Evolutionary conservation across 2,888 invertebrate species (phyloP), one percentile per base, ranked within the genome.

Genomic region (Pristionchus exspectatus): DNA sequence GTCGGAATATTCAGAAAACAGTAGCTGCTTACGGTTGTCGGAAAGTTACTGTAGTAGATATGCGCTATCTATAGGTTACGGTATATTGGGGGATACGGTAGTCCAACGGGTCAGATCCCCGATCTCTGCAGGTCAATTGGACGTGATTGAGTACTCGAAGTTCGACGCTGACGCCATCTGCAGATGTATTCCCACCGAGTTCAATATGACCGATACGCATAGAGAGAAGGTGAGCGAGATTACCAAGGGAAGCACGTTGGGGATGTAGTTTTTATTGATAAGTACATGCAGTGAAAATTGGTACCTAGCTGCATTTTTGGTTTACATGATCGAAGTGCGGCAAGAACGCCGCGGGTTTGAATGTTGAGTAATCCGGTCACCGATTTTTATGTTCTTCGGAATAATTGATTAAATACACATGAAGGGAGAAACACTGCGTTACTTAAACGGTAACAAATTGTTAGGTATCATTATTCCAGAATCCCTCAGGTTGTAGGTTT

Each of bases 101-200:
- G 63, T 54, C 21, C 38, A 14, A 0, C 27, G 69, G 66, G 69
- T 69, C 69, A 81, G n/a, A 81, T 24, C 38, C 81, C 2, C 50
- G 81, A 81, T 81, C 50, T 4, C 21, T 74, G 9, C 33, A 85
- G 86, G 86, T 56, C 92, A 92, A 84, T 87, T 94, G 77, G 94
- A 95, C 84, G 92, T 93, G 50, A 94, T 94, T 83, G 91, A 91
- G 54, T 93, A 93, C 88, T 91, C 91, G 14, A 89, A 93, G 9
- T 89, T 90, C 54, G 90, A 90, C 33, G 85, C 91, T 16, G 90
- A 91, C 72, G 92, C 91, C 44, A 90, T 88, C 9, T 91, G 91
- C 44, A 63, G 44, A 33, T 91, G 91, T 74, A 72, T 44, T 30
- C 63, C 44, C 1, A 30, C 72, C 24, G 87, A 63, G 27, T 12